phyloP scores from a whole-genome alignment of 2,113 vertebrate species.

The Paramisgurnus dabryanus region DNA sequence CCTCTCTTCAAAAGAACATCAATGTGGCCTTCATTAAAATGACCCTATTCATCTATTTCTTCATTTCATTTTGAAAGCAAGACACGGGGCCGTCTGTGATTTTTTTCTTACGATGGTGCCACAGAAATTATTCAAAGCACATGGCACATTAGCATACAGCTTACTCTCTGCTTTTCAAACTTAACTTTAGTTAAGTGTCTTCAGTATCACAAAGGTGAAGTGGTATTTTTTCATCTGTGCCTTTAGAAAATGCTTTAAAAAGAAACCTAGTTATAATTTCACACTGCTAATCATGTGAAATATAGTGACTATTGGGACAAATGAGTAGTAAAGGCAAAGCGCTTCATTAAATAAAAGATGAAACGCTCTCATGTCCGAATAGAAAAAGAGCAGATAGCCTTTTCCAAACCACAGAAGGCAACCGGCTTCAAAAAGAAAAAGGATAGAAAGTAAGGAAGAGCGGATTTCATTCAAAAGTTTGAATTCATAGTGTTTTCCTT shows the following conservation, averaged over 20 bases:
- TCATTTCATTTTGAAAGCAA: not conserved
- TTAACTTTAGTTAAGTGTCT: not conserved
- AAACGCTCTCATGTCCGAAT: conserved; percentile 54
- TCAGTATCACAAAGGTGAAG: not conserved
- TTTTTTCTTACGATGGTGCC: not conserved
- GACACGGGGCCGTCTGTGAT: not conserved
- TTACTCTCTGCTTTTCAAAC: conserved; percentile 38
- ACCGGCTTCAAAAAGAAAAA: conserved; percentile 6
- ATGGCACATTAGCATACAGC: conserved; percentile 33
- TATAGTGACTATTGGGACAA: conserved; percentile 51
- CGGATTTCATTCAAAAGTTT: conserved; percentile 47
- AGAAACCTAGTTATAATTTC: not conserved
- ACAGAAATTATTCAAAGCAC: not conserved
- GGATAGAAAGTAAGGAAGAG: conserved; percentile 14
- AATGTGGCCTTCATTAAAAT: not conserved
- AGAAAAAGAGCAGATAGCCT: conserved; percentile 2
- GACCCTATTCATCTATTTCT: not conserved
- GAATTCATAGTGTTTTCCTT: conserved; percentile 44
- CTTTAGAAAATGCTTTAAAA: not conserved
- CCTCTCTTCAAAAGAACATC: not conserved
- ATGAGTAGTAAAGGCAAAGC: conserved; percentile 53
- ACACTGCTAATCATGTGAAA: conserved; percentile 60
- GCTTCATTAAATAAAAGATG: conserved; percentile 54
- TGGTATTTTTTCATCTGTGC: not conserved
- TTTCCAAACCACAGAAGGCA: conserved; percentile 44